These are phyloP conservation scores for Balearica regulorum DNA, from an alignment of 2,797 vertebrate species.

Conservation along the genomic window DNA sequence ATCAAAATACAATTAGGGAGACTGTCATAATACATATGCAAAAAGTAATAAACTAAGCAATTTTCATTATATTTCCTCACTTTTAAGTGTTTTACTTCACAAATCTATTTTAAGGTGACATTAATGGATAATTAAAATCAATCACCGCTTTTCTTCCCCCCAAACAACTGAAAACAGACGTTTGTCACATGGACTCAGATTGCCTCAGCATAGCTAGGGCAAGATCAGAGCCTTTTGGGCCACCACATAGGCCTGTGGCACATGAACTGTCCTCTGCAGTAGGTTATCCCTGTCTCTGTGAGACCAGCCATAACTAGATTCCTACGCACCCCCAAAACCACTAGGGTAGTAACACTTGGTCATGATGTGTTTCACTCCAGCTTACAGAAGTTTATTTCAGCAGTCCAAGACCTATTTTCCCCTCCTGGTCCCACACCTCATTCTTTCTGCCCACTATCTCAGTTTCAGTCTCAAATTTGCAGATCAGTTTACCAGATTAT, in stretches of 20 bases:
- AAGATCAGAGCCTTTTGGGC: not conserved
- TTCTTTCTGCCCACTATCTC: not conserved
- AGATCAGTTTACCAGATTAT: not conserved
- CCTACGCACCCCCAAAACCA: not conserved
- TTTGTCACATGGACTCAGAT: not conserved
- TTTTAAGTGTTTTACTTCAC: not conserved
- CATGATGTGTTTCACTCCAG: not conserved
- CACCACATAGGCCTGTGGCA: accelerated
- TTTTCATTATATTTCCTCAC: not conserved
- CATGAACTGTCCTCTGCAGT: not conserved
- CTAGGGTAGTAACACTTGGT: not conserved
- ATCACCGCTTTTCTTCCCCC: not conserved
- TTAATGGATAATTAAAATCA: not conserved
- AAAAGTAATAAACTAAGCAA: not conserved
- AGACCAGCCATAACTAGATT: not conserved
- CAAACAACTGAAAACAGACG: not conserved
- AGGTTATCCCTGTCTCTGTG: not conserved
- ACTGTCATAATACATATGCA: not conserved
- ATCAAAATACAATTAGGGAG: not conserved
- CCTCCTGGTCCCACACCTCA: not conserved
- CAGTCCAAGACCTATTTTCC: not conserved
- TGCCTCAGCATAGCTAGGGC: not conserved
- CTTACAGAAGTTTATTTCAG: not conserved
- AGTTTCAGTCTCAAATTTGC: not conserved
- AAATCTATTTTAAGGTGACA: not conserved